phyloP scores from a whole-genome alignment of 1,140 invertebrate genomes.

The Leucophenga varia region DNA sequence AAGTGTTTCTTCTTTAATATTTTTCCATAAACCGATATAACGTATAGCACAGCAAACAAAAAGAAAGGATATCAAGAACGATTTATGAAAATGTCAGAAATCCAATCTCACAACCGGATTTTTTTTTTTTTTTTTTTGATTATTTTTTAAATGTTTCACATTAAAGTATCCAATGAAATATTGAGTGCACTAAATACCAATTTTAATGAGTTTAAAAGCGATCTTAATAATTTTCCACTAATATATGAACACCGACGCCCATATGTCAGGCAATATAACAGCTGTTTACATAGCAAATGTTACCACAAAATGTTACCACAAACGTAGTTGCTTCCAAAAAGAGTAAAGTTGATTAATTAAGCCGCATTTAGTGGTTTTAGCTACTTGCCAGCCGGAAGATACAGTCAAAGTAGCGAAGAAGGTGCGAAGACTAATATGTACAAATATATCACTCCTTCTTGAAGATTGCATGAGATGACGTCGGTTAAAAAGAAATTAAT shows the following conservation, averaged over 20 bases:
- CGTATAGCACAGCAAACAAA: too few relatives aligned
- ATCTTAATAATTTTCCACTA: conserved; percentile 41
- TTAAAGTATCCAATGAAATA: too few relatives aligned
- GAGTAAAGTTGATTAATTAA: conserved; percentile 38
- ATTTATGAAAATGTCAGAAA: too few relatives aligned
- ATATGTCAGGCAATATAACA: conserved; percentile 41
- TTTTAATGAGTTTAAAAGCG: conserved; percentile 37
- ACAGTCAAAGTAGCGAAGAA: conserved; percentile 22
- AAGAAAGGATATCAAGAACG: too few relatives aligned
- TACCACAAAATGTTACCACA: conserved; percentile 30
- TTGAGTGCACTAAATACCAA: too few relatives aligned
- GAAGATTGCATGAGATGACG: conserved; percentile 3
- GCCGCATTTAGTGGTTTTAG: conserved; percentile 6
- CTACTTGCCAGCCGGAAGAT: conserved; percentile 24
- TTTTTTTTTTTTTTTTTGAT: too few relatives aligned
- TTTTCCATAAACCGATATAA: too few relatives aligned
- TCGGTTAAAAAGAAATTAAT: conserved; percentile 44
- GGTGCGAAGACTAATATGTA: conserved; percentile 53
- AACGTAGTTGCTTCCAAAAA: conserved; percentile 20
- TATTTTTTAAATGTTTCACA: too few relatives aligned
- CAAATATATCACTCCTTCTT: conserved; percentile 52
- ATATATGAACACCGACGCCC: conserved; percentile 49
- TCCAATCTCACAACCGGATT: too few relatives aligned
- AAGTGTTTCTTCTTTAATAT: too few relatives aligned
- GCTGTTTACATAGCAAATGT: conserved; percentile 54